phyloP scores from a whole-genome alignment of 1,140 invertebrate species.

The Copidosoma floridanum region DNA sequence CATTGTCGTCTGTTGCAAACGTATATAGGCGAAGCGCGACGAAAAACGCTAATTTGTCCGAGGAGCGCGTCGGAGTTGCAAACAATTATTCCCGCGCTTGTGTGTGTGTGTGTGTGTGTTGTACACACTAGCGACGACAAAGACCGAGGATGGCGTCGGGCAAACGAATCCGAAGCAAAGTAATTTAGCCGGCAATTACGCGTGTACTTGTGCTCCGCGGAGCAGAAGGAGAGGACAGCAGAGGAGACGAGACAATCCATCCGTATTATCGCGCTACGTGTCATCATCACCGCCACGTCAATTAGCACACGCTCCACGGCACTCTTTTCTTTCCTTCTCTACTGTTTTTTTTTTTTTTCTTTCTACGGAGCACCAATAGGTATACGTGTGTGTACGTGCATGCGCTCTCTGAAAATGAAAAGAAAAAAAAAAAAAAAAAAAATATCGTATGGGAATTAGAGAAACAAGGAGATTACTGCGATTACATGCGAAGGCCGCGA shows the following conservation, averaged over 20 bases:
- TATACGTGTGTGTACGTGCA: neutral
- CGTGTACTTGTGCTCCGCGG: neutral
- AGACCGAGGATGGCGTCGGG: no score
- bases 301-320: conserved; percentile 2
- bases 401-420: neutral
- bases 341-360: no score
- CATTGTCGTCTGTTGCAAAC: no score
- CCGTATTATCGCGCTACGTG: conserved; percentile 4
- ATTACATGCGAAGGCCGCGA: conserved; percentile 1
- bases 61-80: no score
- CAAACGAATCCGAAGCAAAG: conserved; percentile 12
- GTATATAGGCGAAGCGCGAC: no score
- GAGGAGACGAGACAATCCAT: no score
- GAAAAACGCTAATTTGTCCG: no score
- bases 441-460: neutral
- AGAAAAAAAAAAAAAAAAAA: neutral
- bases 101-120: no score
- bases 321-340: neutral
- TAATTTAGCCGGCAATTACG: conserved; percentile 7
- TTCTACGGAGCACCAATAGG: no score
- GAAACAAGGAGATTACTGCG: conserved; percentile 2
- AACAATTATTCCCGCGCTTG: no score
- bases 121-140: no score
- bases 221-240: neutral
- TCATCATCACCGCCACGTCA: neutral